phyloP scores from a whole-genome alignment of 2,113 vertebrate genomes.

The Sinocyclocheilus anophthalmus region DNA sequence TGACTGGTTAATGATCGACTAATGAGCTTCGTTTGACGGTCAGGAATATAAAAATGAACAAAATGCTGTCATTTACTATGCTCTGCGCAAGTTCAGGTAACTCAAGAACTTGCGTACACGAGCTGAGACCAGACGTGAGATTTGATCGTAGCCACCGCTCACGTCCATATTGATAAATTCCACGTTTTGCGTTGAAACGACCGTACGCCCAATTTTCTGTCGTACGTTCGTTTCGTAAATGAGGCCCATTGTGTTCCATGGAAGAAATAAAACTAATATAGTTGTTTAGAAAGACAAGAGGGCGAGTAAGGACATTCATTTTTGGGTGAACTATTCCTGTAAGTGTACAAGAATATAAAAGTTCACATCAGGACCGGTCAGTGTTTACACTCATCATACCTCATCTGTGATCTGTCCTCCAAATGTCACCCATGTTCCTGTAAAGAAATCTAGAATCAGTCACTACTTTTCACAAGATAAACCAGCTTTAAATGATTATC shows the following conservation, averaged over 20 bases:
- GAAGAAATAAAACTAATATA: not conserved
- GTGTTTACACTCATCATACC: constrained; percentile 75
- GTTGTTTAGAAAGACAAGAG: not conserved
- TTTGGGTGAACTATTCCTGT: not conserved
- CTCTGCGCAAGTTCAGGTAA: too few relatives aligned
- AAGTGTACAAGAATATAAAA: not conserved
- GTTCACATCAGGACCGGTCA: not conserved
- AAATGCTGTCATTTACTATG: too few relatives aligned
- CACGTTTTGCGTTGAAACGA: too few relatives aligned
- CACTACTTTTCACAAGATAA: constrained; percentile 11
- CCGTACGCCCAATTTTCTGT: too few relatives aligned
- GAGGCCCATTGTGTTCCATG: not conserved
- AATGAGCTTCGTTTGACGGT: too few relatives aligned
- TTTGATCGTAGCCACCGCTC: too few relatives aligned
- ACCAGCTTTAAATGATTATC: constrained; percentile 37
- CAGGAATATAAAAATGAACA: too few relatives aligned
- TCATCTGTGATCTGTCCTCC: constrained; percentile 98
- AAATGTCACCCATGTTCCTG: constrained; percentile 99
- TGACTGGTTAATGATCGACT: too few relatives aligned
- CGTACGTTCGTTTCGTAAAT: too few relatives aligned
- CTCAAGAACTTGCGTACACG: too few relatives aligned
- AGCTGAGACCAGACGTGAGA: too few relatives aligned
- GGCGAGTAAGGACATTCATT: not conserved
- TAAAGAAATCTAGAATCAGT: constrained; percentile 27
- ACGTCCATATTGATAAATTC: too few relatives aligned